Base-by-base conservation (phyloP, 2,888 invertebrate genomes). In the Microctonus aethiopoides region DNA sequence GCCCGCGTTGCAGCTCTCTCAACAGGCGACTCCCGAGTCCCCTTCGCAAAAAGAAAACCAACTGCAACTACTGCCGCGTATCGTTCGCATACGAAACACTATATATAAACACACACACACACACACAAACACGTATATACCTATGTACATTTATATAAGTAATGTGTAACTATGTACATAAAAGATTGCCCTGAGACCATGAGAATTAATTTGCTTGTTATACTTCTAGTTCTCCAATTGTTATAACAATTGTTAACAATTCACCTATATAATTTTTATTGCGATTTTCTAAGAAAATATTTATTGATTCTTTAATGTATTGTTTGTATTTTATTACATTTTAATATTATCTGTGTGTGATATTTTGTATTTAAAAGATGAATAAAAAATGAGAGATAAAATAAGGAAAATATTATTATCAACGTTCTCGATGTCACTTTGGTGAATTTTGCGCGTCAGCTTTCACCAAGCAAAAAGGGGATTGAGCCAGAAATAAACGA, bases 401-500 rank as follows among this genome's bases (percentile, higher is more conserved):
- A 2, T 1, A 11, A 39, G 39, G 16, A 7, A 46, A 46, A 46
- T 16, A 6, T 16, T 9, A 41, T 10, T n/a, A 24, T 52, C 24
- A 52, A 52, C 52, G 52, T 52, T 52, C 26, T 52, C 13, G 52
- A 52, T 52, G 52, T 52, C 24, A 9, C 52, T 11, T 9, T 24
- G 22, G 52, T 56, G 69, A 68, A 57, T 68, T 71, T 69, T 64
- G 67, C 63, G 71, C 74, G 72, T 68, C 68, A 74, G 69, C n/a
- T 70, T 72, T 46, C 52, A 51, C 36, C 7, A 4, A n/a, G 39
- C 64, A 65, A 68, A 72, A 70, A 67, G 67, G 67, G 75, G 52
- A 70, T 41, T 46, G 41, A 74, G 74, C 75, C 75, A 67, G 73
- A 74, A 77, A 77, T 77, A 77, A 75, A 74, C 70, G 72, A 73